Percentiles rank a stretch among this genome's conserved stretches.
Conservation (phyloP, 2,797 vertebrate genomes). For the Philypnodon macrostomus region DNA sequence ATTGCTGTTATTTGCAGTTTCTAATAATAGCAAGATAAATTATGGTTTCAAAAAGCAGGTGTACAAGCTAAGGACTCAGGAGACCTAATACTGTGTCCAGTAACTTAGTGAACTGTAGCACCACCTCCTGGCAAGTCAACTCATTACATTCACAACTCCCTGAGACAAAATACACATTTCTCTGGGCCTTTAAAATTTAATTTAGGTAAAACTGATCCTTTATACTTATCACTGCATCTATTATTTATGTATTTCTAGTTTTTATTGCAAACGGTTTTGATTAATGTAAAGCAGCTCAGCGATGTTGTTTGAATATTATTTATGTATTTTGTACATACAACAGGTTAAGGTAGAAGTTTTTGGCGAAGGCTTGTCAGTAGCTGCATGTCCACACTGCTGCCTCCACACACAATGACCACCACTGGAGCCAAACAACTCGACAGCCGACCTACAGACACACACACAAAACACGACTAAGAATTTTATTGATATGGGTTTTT, state of each 20-base stretch:
- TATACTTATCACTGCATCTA: not conserved
- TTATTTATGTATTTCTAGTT: no score
- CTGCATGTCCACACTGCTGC: constrained; percentile 56
- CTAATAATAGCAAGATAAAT: not conserved
- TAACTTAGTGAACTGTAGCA: constrained; percentile 11
- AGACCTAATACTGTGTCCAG: no score
- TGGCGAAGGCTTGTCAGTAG: constrained; percentile 47
- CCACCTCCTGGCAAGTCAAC: constrained; percentile 42
- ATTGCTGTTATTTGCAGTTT: not conserved
- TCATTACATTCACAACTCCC: not conserved
- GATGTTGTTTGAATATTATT: no score
- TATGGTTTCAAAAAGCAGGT: not conserved
- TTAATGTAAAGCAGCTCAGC: no score
- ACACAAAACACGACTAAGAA: not conserved
- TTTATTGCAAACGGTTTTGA: no score
- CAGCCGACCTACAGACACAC: constrained; percentile 41
- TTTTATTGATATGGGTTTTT: no score
- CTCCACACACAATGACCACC: constrained; percentile 66
- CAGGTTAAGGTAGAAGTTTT: constrained; percentile 41
- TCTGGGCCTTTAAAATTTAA: not conserved
- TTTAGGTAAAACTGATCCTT: not conserved
- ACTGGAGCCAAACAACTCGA: constrained; percentile 43
- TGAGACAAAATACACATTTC: not conserved
- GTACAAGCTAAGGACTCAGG: not conserved
- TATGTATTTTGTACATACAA: not conserved